phyloP scores from a whole-genome alignment of 2,888 invertebrate genomes.

The Isotomurus palustris region DNA sequence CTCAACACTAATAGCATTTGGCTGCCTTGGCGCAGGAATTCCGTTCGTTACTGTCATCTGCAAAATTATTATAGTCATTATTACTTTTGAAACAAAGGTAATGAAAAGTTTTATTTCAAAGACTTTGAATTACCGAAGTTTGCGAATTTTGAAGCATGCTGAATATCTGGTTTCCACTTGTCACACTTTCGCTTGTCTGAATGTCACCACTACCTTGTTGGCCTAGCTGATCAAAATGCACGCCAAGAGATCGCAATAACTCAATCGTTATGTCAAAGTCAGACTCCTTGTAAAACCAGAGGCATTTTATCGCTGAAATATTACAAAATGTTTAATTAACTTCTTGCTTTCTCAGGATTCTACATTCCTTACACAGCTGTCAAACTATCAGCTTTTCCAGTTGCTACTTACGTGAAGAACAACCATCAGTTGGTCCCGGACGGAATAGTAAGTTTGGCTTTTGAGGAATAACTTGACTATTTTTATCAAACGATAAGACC shows the following conservation, averaged over 20 bases:
- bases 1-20: constrained; percentile 5
- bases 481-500: constrained; percentile 2
- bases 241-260: not conserved
- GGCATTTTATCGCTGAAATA: constrained; percentile 7
- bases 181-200: not conserved
- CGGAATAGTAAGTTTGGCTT: constrained; percentile 6
- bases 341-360: not conserved
- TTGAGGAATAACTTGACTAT: constrained; percentile 11
- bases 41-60: not conserved
- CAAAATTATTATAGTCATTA: not conserved
- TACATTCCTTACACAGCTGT: not conserved
- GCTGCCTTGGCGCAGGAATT: not conserved
- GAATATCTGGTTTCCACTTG: not conserved
- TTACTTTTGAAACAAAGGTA: not conserved
- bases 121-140: constrained; percentile 5
- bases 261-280: constrained; percentile 1
- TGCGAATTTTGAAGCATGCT: constrained; percentile 6
- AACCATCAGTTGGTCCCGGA: constrained; percentile 6
- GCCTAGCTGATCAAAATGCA: constrained; percentile 7
- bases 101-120: too few relatives aligned
- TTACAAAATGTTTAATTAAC: not conserved
- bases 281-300: constrained; percentile 6
- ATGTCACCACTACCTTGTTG: not conserved
- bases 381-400: too few relatives aligned
- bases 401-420: not conserved